Base-by-base conservation (phyloP, 2,888 invertebrate genomes). In the Lucinisca nassula region DNA sequence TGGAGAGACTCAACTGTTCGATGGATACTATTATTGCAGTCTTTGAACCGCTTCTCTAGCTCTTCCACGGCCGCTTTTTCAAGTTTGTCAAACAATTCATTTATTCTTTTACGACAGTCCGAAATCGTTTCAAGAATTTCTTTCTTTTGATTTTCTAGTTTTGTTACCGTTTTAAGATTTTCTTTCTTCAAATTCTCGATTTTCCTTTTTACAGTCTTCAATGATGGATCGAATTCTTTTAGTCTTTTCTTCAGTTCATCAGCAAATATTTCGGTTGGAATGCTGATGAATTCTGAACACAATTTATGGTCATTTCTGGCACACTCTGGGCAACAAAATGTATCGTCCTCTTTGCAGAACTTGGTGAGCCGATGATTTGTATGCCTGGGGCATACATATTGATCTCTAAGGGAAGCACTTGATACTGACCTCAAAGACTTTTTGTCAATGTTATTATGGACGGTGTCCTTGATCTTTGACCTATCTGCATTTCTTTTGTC, bases 71-170 rank as follows among this genome's bases (percentile, higher is more conserved):
- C 67, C 8, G 67, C 17, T 35, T 17, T 32, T 35, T 67, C 67
- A 35, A 67, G 67, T 67, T 67, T 67, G 21, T 67, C 67, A 67
- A 67, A 67, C 10, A 67, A 17, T 67, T 67, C 67, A 17, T 67
- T 35, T 30, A 67, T 35, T 30, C 32, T 67, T 67, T 67, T 67
- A 32, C 67, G 67, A 67, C 35, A 67, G 35, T 67, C 67, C 3
- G 12, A 1, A 21, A 67, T 67, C 10, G 67, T 67, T 35, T 14
- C 30, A 1, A 67, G 67, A 35, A 67, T 67, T 8, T 35, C 17
- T 21, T 32, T 35, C 21, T 35, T 67, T 35, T 67, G 35, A 35
- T 14, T 35, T 67, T 67, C 67, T 35, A 67, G 21, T 21, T 67
- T 67, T 35, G 8, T 27, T 4, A 67, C 35, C 3, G 67, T 35